These are phyloP conservation scores for Idaea biselata DNA, from an alignment of 2,888 invertebrate species.

Conservation along the genomic window DNA sequence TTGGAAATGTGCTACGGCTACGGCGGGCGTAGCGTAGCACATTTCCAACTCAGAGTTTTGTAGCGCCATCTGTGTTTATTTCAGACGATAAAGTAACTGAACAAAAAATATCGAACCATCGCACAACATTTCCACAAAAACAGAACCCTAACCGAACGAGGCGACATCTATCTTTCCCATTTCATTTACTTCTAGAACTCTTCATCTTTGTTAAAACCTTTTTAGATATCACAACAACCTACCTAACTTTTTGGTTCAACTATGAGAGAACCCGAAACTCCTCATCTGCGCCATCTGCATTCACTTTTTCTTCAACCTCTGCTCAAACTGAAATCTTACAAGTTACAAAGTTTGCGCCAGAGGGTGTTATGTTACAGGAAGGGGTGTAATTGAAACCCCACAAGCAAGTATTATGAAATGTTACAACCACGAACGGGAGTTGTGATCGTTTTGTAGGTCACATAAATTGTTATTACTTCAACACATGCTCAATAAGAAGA, in stretches of 20 bases:
- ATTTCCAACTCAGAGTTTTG: not conserved
- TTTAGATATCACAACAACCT: not conserved
- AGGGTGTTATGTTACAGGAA: conserved; percentile 16
- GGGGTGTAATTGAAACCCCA: conserved; percentile 20
- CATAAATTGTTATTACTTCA: conserved; percentile 33
- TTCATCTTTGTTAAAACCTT: not conserved
- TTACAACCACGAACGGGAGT: conserved; percentile 29
- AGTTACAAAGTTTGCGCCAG: conserved; percentile 11
- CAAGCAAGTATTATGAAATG: conserved; percentile 33
- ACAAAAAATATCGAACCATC: not conserved
- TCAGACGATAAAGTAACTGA: not conserved
- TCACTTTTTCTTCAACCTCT: not conserved
- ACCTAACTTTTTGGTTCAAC: not conserved
- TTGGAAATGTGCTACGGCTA: too few species aligned
- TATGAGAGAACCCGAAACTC: not conserved
- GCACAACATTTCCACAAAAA: not conserved
- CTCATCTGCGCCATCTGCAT: not conserved
- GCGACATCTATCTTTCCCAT: conserved; percentile 18
- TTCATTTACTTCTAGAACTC: not conserved
- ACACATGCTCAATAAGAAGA: not conserved
- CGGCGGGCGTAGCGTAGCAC: not conserved
- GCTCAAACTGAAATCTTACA: not conserved
- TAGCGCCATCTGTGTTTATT: not conserved
- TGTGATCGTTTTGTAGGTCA: conserved; percentile 34
- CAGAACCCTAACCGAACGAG: conserved; percentile 3